Base-by-base conservation (phyloP, 30 jellyfish, hydroid and myxozoan genomes). In the Aurelia coerulea region DNA sequence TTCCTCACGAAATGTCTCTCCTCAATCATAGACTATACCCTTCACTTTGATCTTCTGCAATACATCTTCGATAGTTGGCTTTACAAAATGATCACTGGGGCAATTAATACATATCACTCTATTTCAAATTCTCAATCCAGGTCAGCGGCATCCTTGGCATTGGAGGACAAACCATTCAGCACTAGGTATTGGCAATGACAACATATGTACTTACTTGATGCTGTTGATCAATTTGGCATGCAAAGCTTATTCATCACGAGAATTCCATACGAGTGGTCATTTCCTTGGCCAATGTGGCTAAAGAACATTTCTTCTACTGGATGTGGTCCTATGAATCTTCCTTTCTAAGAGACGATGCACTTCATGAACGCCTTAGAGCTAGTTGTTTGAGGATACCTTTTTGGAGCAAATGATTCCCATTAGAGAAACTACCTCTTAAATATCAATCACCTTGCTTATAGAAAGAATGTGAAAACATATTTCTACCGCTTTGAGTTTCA, bases 401-500 rank as follows among this genome's bases (percentile, higher is more conserved):
- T 73, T 34, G 89, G 91, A 0, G 35, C 88, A 17, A 49, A 23
- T 41, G 74, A 67, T 68, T 29, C 78, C 5, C 46, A 46, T n/a
- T 80, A 88, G 90, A 35, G 50, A 7, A 49, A 53, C 52, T 88
- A 80, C 9, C 32, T 80, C 32, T 62, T 80, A 0, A 62, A 64
- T 53, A 14, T 41, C 51, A 65, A 80, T 31, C 35, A 46, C 78
- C 67, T 62, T 7, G 73, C 68, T 5, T 37, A 59, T 11, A 50
- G 19, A 9, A 7, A 31, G 0, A 80, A 65, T 34, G 90, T 80
- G 6, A 62, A 65, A 10, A 62, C 52, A 4, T 80, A 34, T 42
- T 81, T 67, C 75, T 34, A 81, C 46, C 78, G 91, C 4, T 69
- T 81, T 50, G 88, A 81, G 51, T 79, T 81, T 32, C 91, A 81